These are phyloP conservation scores for Urocolius indicus DNA, from an alignment of 2,113 vertebrate species.

Conservation along the genomic window DNA sequence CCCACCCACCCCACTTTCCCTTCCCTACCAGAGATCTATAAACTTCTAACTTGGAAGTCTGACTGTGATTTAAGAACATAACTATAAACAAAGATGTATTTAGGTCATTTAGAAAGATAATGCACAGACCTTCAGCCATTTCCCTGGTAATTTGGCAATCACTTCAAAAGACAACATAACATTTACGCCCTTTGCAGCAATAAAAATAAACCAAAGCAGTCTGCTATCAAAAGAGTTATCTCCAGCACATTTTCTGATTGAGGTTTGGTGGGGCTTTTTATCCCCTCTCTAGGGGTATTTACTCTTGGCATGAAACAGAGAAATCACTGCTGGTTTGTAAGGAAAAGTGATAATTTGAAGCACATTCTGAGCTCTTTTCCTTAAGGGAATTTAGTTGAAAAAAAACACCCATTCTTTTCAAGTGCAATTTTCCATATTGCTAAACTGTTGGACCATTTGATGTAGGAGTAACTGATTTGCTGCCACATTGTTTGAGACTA, in stretches of 20 bases:
- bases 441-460: background rate
- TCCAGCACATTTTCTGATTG: background rate
- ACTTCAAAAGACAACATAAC: background rate
- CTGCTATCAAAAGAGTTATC: background rate
- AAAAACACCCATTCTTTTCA: background rate
- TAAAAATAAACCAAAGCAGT: background rate
- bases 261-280: background rate
- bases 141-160: background rate
- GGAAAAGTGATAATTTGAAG: slow-evolving; percentile 35
- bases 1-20: background rate
- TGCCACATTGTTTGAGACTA: slow-evolving; percentile 5
- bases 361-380: background rate
- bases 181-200: background rate
- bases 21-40: background rate
- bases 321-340: background rate
- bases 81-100: background rate
- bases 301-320: slow-evolving; percentile 1
- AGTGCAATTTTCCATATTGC: background rate
- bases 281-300: background rate
- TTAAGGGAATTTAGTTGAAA: background rate
- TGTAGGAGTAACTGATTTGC: background rate
- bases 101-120: background rate
- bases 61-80: background rate
- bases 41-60: background rate
- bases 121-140: background rate